A percentile compares a stretch with the other conserved stretches of the same genome.
Evolutionary conservation across 2,888 invertebrate genomes (phyloP).

Genomic region (Caradrina kadenii): DNA sequence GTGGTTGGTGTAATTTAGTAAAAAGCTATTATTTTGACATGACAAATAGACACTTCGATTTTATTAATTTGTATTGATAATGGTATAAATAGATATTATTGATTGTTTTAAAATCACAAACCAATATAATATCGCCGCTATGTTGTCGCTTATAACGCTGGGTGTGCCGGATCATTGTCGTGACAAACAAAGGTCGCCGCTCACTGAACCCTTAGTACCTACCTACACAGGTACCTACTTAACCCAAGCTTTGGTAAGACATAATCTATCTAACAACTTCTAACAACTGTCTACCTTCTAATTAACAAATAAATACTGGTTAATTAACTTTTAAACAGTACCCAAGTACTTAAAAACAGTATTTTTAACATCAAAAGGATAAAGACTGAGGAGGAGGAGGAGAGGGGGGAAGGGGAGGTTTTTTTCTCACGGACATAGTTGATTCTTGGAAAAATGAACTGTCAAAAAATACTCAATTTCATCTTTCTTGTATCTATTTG

Average conservation of each 20-base stretch:
- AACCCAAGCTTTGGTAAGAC: conserved; percentile 55
- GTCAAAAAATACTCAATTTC: not conserved
- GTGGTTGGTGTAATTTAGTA: too few species aligned
- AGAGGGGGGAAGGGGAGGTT: too few species aligned
- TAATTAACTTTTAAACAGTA: conserved; percentile 62
- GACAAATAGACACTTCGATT: too few species aligned
- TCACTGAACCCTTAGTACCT: conserved; percentile 46
- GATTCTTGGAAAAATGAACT: not conserved
- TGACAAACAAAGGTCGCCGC: conserved; percentile 64
- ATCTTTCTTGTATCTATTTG: not conserved
- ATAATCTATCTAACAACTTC: conserved; percentile 62
- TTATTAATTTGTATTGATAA: too few species aligned
- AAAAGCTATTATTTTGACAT: too few species aligned
- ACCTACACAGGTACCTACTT: conserved; percentile 34
- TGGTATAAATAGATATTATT: not conserved
- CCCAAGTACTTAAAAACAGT: conserved; percentile 54
- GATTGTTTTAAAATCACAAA: conserved; percentile 31
- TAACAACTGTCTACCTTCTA: conserved; percentile 66
- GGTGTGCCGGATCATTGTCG: conserved; percentile 40
- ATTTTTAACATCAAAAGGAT: conserved; percentile 39
- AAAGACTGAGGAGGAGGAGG: too few species aligned
- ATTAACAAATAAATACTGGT: conserved; percentile 65
- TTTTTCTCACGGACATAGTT: conserved; percentile 11
- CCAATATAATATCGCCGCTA: conserved; percentile 10
- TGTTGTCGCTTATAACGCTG: conserved; percentile 9